A percentile compares a stretch with the other conserved stretches of the same genome.
These are phyloP conservation scores for Glomeris marginata DNA, from an alignment of 2,888 invertebrate species.

Conservation along the genomic window DNA sequence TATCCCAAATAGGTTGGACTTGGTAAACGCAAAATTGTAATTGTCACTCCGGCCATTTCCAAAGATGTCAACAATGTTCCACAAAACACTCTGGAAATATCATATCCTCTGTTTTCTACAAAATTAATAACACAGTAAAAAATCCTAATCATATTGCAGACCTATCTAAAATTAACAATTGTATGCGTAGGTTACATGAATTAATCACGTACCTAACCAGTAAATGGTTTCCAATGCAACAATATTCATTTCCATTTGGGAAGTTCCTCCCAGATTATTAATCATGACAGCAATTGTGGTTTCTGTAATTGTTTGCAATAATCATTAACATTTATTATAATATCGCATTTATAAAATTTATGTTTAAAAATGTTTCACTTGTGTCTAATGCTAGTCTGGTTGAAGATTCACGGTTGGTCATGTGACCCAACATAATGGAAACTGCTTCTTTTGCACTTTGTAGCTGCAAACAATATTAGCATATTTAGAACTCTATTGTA, in stretches of 20 bases:
- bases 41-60: slow-evolving; percentile 60
- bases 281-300: slow-evolving; percentile 45
- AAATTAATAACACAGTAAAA: not conserved
- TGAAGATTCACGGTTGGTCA: slow-evolving; percentile 27
- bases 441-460: slow-evolving; percentile 30
- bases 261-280: slow-evolving; percentile 62
- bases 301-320: slow-evolving; percentile 13
- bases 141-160: not conserved
- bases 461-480: slow-evolving; percentile 29
- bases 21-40: slow-evolving; percentile 40
- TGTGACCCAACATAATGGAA: slow-evolving; percentile 30
- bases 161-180: too few relatives aligned
- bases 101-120: slow-evolving; percentile 34
- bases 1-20: slow-evolving; percentile 1
- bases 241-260: slow-evolving; percentile 58
- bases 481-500: too few relatives aligned
- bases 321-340: slow-evolving; percentile 19
- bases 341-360: not conserved
- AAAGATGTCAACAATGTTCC: slow-evolving; percentile 53
- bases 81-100: slow-evolving; percentile 39
- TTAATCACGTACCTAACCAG: slow-evolving; percentile 41
- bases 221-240: slow-evolving; percentile 47
- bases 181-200: too few relatives aligned
- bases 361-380: slow-evolving; percentile 19
- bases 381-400: slow-evolving; percentile 24